Base-by-base conservation (phyloP, 2,797 vertebrate species). In the Neomorphus geoffroyi region DNA sequence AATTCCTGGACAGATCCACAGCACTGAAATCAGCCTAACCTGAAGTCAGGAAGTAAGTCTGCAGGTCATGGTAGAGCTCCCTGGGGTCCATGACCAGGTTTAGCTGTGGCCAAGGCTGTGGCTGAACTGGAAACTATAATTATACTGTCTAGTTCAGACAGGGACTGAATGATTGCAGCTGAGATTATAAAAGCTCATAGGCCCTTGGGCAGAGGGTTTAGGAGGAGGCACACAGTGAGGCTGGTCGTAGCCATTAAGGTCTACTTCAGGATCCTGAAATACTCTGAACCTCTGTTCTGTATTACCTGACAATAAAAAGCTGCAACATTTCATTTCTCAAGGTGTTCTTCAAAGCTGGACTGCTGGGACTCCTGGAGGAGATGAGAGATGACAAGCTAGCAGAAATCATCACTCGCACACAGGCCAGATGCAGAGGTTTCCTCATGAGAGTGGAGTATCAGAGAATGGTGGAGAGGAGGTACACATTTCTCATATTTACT, bases 271-370 rank as follows among this genome's bases (percentile, higher is more conserved):
- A 48, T 32, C 15, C 13, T 64, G 37, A 58, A 62, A 51, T 5
- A 32, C 1, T 33, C 10, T 53, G 28, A 61, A 13, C 2, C 1
- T 80, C 30, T 43, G 2, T 79, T 66, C 5, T 61, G 26, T 18
- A 39, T 21, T 30, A 39, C 5, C 4, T 37, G 15, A 58, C 4
- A 71, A 21, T n/a, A 9, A 77, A 1, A 2, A 30, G 9, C 6
- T 78, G 11, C 24, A 73, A 80, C 3, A 51, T 48, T 62, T 9
- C 3, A 6, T 70, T 45, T 87, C 56, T 73, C 5, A 46, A 95
- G 95, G 71, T 79, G 85, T 99, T 99, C 86, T 99, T 99, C 96
- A 99, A 99, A 98, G 99, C 98, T 53, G 98, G 98, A 3, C 94
- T 99, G 23, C 79, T 99, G 57, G 98, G 98, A 21, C 97, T 98